phyloP scores from a whole-genome alignment of 2,888 invertebrate genomes.

The Hofmannophila pseudospretella region DNA sequence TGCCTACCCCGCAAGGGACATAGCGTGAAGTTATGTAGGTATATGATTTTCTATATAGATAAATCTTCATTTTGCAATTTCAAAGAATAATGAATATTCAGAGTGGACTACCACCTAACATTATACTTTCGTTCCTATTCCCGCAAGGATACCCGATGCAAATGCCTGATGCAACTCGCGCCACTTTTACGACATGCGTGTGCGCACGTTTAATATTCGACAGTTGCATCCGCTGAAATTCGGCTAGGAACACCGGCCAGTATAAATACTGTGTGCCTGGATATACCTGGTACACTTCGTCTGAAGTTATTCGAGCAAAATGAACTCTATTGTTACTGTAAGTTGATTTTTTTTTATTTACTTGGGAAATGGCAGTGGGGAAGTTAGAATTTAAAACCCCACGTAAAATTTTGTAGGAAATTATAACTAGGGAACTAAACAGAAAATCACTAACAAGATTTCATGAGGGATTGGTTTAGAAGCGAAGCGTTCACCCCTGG shows the following conservation, averaged over 20 bases:
- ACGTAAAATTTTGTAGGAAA: too few species aligned
- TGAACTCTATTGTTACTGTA: constrained; percentile 63
- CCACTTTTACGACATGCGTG: constrained; percentile 11
- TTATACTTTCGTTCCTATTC: neutral
- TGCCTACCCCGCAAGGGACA: too few species aligned
- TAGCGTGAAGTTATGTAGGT: too few species aligned
- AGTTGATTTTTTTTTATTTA: constrained; percentile 29
- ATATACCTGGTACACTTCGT: constrained; percentile 45
- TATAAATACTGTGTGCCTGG: constrained; percentile 12
- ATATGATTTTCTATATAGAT: too few species aligned
- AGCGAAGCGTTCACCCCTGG: too few species aligned
- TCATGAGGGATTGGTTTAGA: too few species aligned
- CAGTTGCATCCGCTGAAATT: constrained; percentile 14
- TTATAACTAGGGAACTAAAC: too few species aligned
- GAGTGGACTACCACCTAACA: too few species aligned
- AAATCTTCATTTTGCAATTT: too few species aligned
- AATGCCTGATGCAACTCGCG: constrained; percentile 25
- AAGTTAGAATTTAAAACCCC: too few species aligned
- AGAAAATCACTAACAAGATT: too few species aligned
- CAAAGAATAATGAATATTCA: too few species aligned
- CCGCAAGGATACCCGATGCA: constrained; percentile 29
- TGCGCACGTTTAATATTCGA: constrained; percentile 3
- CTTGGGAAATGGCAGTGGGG: neutral
- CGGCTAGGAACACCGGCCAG: constrained; percentile 10
- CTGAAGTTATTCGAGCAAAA: constrained; percentile 42